Conservation (phyloP, 2,797 vertebrate genomes). For the Leuciscus waleckii region DNA sequence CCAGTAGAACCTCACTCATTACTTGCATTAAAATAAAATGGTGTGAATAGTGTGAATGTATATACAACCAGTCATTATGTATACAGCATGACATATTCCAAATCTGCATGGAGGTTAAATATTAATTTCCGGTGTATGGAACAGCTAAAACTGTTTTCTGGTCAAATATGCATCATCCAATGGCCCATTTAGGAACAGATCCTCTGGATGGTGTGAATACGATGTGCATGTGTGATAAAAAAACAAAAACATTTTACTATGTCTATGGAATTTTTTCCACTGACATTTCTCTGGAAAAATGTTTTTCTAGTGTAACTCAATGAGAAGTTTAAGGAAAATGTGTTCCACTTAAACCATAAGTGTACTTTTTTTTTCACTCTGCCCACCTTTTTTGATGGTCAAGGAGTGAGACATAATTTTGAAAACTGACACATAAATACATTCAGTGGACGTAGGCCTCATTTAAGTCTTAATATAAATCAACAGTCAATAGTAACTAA, state of each 20-base stretch:
- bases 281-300: constrained; percentile 30
- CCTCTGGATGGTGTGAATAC: constrained; percentile 18
- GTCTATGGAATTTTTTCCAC: constrained; percentile 31
- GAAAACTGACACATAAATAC: neutral
- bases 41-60: constrained; percentile 12
- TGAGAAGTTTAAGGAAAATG: constrained; percentile 46
- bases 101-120: constrained; percentile 13
- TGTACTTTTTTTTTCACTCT: constrained; percentile 45
- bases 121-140: constrained; percentile 12
- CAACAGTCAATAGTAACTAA: too few relatives aligned
- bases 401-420: neutral
- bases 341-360: constrained; percentile 43
- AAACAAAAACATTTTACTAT: neutral
- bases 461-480: neutral
- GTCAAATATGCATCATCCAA: constrained; percentile 38
- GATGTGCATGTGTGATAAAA: constrained; percentile 28
- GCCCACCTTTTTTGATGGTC: neutral
- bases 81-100: constrained; percentile 13
- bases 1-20: constrained; percentile 43
- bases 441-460: neutral
- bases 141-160: constrained; percentile 27
- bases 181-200: constrained; percentile 9
- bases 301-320: constrained; percentile 42
- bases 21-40: constrained; percentile 35
- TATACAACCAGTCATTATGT: constrained; percentile 5